Evolutionary conservation across 2,888 invertebrate species (phyloP), one percentile per base, ranked within the genome.

Genomic region (Ametastegia equiseti): DNA sequence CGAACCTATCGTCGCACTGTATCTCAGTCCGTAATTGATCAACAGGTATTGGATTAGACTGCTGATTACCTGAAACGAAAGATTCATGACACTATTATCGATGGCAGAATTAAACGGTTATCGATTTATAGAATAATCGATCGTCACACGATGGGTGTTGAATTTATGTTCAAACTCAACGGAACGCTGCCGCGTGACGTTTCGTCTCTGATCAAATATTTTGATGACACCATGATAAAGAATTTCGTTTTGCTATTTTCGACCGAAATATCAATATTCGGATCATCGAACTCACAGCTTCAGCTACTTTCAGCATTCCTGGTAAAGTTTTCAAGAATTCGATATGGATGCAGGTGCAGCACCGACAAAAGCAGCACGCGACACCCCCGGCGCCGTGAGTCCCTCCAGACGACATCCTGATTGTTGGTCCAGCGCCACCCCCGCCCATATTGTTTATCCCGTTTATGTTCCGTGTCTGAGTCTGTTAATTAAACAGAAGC

Each of bases 41-140:
- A 97, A 92, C 81, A 97, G 92, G 80, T 96, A 96, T 91, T 97
- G 97, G 87, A 97, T 97, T 75, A 97, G 92, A n/a, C 95, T 95
- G 36, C 97, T 97, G 85, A 97, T 91, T 87, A 96, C 92, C 96
- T 96, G 91, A 5, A 60, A 60, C 60, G 27, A 30, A 60, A 30
- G 30, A 30, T 60, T 13, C 2, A 60, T 27, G 15, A 60, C 1
- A 9, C 42, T 5, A 42, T 42, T n/a, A n/a, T n/a, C n/a, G n/a
- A n/a, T n/a, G n/a, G n/a, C n/a, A n/a, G n/a, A n/a, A n/a, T n/a
- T n/a, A n/a, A n/a, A n/a, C n/a, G n/a, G n/a, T n/a, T n/a, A n/a
- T n/a, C n/a, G n/a, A n/a, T n/a, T n/a, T 9, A 50, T 50, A 23
- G 23, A 9, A 11, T 54, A 9, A 23, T 54, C 11, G 2, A n/a